Evolutionary conservation across 2,113 vertebrate genomes (phyloP).

Genomic region (Sinocyclocheilus grahami): DNA sequence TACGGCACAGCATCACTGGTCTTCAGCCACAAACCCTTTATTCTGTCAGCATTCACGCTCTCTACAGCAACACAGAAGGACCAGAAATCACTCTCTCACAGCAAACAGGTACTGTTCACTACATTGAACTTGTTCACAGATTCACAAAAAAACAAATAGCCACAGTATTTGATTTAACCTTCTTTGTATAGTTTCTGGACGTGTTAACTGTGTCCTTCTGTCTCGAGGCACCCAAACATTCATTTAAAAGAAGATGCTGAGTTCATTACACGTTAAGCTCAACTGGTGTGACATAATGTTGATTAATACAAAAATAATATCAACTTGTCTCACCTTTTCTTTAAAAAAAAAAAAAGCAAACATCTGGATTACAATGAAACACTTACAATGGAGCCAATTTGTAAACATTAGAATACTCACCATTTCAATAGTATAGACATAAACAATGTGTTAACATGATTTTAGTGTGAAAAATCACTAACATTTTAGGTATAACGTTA

Average conservation of each 20-base stretch:
- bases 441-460: background rate
- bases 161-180: background rate
- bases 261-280: background rate
- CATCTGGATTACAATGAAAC: background rate
- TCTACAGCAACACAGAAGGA: conserved; percentile 81
- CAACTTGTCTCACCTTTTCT: background rate
- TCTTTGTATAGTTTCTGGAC: background rate
- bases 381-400: background rate
- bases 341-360: background rate
- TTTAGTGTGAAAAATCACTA: background rate
- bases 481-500: background rate
- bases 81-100: conserved; percentile 82
- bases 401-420: background rate
- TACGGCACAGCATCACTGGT: conserved; percentile 71
- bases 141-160: background rate
- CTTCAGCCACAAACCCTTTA: conserved; percentile 78
- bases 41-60: conserved; percentile 73
- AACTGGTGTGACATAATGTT: background rate
- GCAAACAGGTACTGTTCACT: conserved; percentile 75
- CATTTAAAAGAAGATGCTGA: background rate
- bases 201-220: background rate
- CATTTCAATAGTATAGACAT: background rate
- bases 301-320: background rate
- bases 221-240: background rate
- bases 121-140: background rate